Percentiles rank a stretch among this genome's conserved stretches.
Evolutionary conservation across 2,113 vertebrate species (phyloP).

Genomic region (Hypomesus transpacificus): DNA sequence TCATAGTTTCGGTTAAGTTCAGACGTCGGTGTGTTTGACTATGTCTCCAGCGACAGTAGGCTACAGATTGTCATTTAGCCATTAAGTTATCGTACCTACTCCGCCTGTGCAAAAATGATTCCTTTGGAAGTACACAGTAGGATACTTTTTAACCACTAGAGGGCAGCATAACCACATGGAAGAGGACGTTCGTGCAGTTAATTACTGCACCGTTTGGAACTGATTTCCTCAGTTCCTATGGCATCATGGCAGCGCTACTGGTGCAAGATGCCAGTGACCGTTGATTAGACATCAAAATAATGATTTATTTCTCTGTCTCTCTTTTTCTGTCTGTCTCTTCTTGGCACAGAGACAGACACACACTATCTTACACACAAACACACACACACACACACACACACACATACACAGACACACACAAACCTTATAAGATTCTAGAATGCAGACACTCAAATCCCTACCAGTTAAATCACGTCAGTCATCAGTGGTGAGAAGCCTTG

Average conservation of each 20-base stretch:
- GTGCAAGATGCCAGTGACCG: conserved; percentile 16
- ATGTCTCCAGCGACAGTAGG: too few species aligned
- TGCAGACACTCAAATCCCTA: too few species aligned
- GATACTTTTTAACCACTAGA: conserved; percentile 53
- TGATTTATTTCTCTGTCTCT: not conserved
- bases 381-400: not conserved
- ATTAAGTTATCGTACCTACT: not conserved
- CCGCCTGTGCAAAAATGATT: not conserved
- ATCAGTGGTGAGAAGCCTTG: too few species aligned
- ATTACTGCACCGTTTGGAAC: too few species aligned
- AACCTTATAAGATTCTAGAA: too few species aligned
- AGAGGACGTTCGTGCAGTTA: conserved; percentile 13
- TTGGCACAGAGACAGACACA: not conserved
- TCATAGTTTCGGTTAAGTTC: too few species aligned
- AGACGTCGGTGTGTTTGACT: too few species aligned
- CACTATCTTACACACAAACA: not conserved
- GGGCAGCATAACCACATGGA: conserved; percentile 69
- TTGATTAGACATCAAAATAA: too few species aligned
- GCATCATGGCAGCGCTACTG: conserved; percentile 38
- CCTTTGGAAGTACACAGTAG: too few species aligned
- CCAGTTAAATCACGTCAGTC: too few species aligned
- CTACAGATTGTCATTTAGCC: too few species aligned
- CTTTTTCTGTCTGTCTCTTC: not conserved
- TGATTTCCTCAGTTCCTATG: conserved; percentile 34
- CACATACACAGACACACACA: not conserved